These are phyloP conservation scores for Cephus rjabovi DNA, from an alignment of 2,888 invertebrate genomes.

Conservation along the genomic window DNA sequence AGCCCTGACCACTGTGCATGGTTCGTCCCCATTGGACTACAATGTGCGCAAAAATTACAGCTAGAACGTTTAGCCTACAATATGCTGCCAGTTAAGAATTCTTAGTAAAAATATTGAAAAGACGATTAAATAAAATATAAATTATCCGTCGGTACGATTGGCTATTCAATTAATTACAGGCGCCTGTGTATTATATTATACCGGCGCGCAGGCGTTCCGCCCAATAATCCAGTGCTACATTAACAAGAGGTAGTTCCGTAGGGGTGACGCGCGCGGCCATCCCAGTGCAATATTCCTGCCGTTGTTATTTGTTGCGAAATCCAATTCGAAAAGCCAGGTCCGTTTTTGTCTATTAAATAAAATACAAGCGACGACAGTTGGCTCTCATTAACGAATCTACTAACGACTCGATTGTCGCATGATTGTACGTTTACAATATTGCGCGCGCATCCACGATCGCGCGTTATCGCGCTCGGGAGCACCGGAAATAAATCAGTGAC, in stretches of 20 bases:
- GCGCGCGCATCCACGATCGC: slow-evolving; percentile 32
- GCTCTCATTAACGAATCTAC: slow-evolving; percentile 57
- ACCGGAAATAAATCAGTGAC: slow-evolving; percentile 45
- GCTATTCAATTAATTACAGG: slow-evolving; percentile 59
- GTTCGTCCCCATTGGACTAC: no score
- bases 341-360: slow-evolving; percentile 59
- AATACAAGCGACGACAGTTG: slow-evolving; percentile 57
- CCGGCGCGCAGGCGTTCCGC: slow-evolving; percentile 37
- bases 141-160: slow-evolving; percentile 34
- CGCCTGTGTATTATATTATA: slow-evolving; percentile 53
- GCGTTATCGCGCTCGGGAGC: slow-evolving; percentile 29
- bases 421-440: slow-evolving; percentile 50
- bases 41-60: no score
- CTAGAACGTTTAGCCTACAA: no score
- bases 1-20: no score
- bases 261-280: background rate
- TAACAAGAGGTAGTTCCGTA: slow-evolving; percentile 31
- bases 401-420: slow-evolving; percentile 58
- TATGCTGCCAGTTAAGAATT: background rate
- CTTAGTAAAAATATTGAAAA: background rate
- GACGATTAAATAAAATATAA: background rate
- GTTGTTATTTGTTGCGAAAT: slow-evolving; percentile 60
- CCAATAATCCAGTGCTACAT: slow-evolving; percentile 59
- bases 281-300: slow-evolving; percentile 24
- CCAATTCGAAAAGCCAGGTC: slow-evolving; percentile 48